Evolutionary conservation across 2,113 vertebrate genomes (phyloP).

Genomic region (Pteruthius melanotis): DNA sequence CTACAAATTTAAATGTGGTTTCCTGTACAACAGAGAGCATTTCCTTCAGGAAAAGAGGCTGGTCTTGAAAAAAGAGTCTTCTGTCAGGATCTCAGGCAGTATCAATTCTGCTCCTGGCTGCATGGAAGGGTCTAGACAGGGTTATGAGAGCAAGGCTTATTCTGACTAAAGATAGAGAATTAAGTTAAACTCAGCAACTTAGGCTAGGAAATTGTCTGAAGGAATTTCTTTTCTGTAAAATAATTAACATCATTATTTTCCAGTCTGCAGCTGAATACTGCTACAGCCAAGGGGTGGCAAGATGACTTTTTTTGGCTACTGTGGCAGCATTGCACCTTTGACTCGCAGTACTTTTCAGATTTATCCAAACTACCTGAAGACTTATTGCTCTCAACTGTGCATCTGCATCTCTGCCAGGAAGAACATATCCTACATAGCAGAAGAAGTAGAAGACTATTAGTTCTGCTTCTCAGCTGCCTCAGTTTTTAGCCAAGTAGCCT

Average conservation of each 20-base stretch:
- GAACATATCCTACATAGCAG: neutral
- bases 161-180: neutral
- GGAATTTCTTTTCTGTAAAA: neutral
- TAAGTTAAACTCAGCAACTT: neutral
- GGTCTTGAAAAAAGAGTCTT: neutral
- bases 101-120: neutral
- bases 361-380: neutral
- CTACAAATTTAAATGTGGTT: neutral
- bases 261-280: neutral
- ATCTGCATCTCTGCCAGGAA: neutral
- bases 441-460: neutral
- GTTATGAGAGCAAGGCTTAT: neutral
- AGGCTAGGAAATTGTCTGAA: neutral
- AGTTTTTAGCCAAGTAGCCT: neutral
- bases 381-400: neutral
- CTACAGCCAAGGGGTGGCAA: neutral
- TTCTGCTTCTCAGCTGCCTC: neutral
- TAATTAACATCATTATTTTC: neutral
- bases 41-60: neutral
- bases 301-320: neutral
- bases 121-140: neutral
- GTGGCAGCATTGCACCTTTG: neutral
- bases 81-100: neutral
- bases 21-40: neutral
- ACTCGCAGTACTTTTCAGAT: neutral